Base-by-base conservation (phyloP, 2,797 vertebrate genomes). In the Loriculus beryllinus region DNA sequence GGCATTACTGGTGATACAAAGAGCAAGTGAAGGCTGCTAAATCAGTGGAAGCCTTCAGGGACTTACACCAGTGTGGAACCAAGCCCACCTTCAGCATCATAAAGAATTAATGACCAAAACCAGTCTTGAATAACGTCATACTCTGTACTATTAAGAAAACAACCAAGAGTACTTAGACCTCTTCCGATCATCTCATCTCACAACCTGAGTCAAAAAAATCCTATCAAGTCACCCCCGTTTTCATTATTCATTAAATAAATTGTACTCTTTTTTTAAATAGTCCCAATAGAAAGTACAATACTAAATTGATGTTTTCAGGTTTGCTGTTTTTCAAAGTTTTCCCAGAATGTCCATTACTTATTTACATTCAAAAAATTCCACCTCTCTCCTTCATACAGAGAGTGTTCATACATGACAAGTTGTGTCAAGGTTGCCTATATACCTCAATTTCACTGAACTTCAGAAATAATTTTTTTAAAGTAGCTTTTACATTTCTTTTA, bases 51-150 rank as follows among this genome's bases (percentile, higher is more conserved):
- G 26, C 42, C 49, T 62, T 90, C 51, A 82, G 49, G 21, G 17
- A 64, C 40, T 91, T 82, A 16, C 0, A 65, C 4, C 9, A 47
- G 21, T 10, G 2, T 7, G 47, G 54, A 65, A 83, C 48, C 22
- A 10, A 76, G 37, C 39, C 76, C 57, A 83, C 47, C n/a, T 92
- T 78, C 67, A 93, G 49, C 74, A 91, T 54, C 1, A 0, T 70
- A 85, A 82, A 81, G 43, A 90, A 89, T 54, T 86, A 77, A 92
- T 64, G 54, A 90, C 68, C 28, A 8, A 83, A 64, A 91, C 82
- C 23, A 90, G 43, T 60, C 62, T 92, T 82, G 51, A 80, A 45
- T 60, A 72, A 76, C 10, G 37, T 74, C 54, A 91, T 14, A 45
- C 21, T 75, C 64, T 49, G 39, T 52, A 77, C 33, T 83, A 94